Base-by-base conservation (phyloP, 2,888 invertebrate species). In the Rosalia funebris region DNA sequence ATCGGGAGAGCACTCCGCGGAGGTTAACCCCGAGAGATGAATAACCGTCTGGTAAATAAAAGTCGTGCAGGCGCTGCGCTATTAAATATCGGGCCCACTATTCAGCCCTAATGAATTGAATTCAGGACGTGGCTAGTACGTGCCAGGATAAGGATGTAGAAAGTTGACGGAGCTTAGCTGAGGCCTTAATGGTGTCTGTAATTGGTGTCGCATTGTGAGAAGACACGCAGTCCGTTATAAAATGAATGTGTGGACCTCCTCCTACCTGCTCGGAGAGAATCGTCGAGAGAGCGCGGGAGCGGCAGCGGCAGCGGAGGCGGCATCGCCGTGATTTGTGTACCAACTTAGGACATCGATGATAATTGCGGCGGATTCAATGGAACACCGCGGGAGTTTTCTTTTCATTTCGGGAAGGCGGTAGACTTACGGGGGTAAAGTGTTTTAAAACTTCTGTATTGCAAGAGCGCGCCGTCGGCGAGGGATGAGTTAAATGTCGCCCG, bases 161-260 rank as follows among this genome's bases (percentile, higher is more conserved):
- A 59, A 59, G 57, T 57, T 56, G 54, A 46, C 50, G 17, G 52
- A 62, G 62, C 56, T 61, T 61, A 52, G 47, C 48, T 31, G 31
- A 41, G 46, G 48, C 60, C 57, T 56, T 69, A 69, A 68, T 63
- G 70, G 66, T 57, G 58, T 50, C 60, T 42, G 62, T 70, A 70
- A 70, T 70, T 70, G 70, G 69, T 66, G 70, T 68, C 70, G 65
- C 65, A 68, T 70, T 70, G 69, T 70, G 65, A 62, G 65, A 63
- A 66, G 68, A 67, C 67, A 67, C 65, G 65, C 67, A 65, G 67
- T 54, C 55, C 62, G 47, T 57, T 52, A 61, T 25, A 45, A 52
- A 50, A 61, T 67, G 60, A 68, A 67, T 64, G 64, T 68, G 64
- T 67, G 69, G 69, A 64, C 69, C 65, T 59, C 59, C 68, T 65